Percentiles rank a stretch among this genome's conserved stretches.
Conservation (phyloP, 92 coral and sea anemone genomes). For the Epizoanthus scotinus region DNA sequence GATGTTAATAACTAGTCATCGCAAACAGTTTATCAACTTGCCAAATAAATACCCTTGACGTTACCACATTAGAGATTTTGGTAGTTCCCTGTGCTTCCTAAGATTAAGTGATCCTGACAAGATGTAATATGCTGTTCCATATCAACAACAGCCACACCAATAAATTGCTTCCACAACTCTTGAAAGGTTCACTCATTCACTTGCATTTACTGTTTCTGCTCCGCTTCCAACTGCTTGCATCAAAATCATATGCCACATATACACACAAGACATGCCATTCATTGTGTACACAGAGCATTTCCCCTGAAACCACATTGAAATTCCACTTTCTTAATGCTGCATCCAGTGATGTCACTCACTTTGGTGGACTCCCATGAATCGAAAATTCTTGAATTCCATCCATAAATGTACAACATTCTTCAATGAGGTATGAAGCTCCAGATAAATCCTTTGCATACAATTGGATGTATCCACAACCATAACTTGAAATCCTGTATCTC, state of each 20-base stretch:
- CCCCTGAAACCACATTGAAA: too few relatives aligned
- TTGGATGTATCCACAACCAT: neutral
- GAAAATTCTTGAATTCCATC: neutral
- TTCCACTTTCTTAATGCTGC: neutral
- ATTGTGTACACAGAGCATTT: too few relatives aligned
- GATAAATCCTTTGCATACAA: neutral
- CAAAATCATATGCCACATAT: too few relatives aligned
- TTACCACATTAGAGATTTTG: slow-evolving; percentile 25
- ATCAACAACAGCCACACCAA: slow-evolving; percentile 23
- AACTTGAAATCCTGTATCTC: neutral
- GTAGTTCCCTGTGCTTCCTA: neutral
- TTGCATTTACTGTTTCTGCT: too few relatives aligned
- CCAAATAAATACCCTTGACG: slow-evolving; percentile 17
- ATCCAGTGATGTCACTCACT: neutral
- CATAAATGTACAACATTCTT: neutral
- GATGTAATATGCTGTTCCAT: neutral
- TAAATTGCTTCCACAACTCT: neutral
- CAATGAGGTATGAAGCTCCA: neutral
- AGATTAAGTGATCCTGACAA: slow-evolving; percentile 6
- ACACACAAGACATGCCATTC: too few relatives aligned
- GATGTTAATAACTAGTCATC: slow-evolving; percentile 11
- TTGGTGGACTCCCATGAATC: neutral
- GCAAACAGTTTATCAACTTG: slow-evolving; percentile 14
- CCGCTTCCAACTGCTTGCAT: too few relatives aligned
- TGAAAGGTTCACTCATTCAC: too few relatives aligned